Evolutionary conservation across 2,113 vertebrate species (phyloP), one percentile per base, ranked within the genome.

Genomic region (Gallinago paraguaiae): DNA sequence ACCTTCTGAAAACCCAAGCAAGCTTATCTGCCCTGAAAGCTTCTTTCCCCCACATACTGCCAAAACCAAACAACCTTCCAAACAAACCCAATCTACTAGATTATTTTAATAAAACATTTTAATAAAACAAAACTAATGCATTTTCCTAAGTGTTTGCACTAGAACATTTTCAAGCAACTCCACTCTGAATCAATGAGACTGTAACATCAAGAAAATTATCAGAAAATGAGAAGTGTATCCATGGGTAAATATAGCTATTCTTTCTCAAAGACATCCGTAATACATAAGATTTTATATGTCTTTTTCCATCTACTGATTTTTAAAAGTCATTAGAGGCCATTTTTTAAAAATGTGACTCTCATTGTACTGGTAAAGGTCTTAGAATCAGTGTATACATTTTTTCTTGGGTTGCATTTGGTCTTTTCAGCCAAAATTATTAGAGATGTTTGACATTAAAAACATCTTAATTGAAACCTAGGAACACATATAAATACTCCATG

Each of bases 1-100:
- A 75, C 14, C 17, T 59, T 12, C 35, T 74, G 53, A 74, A 88
- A 93, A 35, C 11, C 18, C 5, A 53, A 35, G 5, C 8, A 18
- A 17, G 20, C 1, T 76, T 59, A 35, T 22, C 18, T 45, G 20
- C 7, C 10, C 9, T 41, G 18, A 60, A 54, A 80, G 1, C 11
- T 70, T 54, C 18, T 56, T 69, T 13, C 14, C 7, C 0, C 0
- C 1, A 15, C 7, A 45, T 2, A 2, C 30, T 78, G 27, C 19
- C 31, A 78, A 89, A 82, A 45, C 2, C 7, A 69, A 86, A 74
- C 1, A 1, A 61, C 8, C 6, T 7, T 46, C 50, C 22, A 50
- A 92, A 53, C 2, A 70, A 78, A 53, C 6, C 2, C 6, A 56
- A 54, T 35, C 16, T 54, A n/a, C 3, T 24, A 17, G 3, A 15